A percentile compares a stretch with the other conserved stretches of the same genome.
phyloP scores from a whole-genome alignment of 2,888 invertebrate species.

The Archaeoteleia sp. region DNA sequence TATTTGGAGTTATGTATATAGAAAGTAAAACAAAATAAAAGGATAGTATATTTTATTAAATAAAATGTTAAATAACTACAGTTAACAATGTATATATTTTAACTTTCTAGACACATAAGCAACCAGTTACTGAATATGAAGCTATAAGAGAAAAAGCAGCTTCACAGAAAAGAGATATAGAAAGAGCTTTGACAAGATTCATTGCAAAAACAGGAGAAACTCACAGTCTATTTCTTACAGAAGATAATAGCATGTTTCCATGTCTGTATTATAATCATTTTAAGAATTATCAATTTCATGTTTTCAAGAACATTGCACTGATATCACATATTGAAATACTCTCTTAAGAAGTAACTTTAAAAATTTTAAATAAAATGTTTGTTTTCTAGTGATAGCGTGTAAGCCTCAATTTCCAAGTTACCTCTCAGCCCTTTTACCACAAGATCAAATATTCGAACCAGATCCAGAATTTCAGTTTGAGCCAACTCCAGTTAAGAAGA shows the following conservation, averaged over 20 bases:
- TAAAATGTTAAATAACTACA: not conserved
- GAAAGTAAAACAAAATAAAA: conserved; percentile 1
- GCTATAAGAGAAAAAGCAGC: conserved; percentile 96
- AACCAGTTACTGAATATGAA: conserved; percentile 97
- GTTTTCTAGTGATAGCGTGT: conserved; percentile 86
- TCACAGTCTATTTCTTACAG: conserved; percentile 91
- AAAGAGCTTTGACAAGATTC: conserved; percentile 93
- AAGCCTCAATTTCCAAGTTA: conserved; percentile 90
- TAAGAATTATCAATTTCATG: conserved; percentile 17
- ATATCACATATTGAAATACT: too few relatives aligned
- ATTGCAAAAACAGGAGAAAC: conserved; percentile 95
- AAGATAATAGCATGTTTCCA: conserved; percentile 91
- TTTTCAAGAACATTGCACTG: too few relatives aligned
- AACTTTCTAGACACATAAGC: conserved; percentile 87
- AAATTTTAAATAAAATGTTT: too few relatives aligned
- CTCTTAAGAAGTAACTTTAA: too few relatives aligned
- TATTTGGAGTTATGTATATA: too few relatives aligned
- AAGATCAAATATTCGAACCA: conserved; percentile 95
- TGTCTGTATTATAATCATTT: conserved; percentile 77
- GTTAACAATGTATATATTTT: too few relatives aligned
- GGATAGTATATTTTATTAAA: conserved; percentile 3
- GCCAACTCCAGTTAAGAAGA: conserved; percentile 69
- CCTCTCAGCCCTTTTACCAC: conserved; percentile 89
- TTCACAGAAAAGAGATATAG: conserved; percentile 93
- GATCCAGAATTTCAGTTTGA: conserved; percentile 77